Conservation (phyloP, 1,140 invertebrate species). For the Gonioctena quinquepunctata region DNA sequence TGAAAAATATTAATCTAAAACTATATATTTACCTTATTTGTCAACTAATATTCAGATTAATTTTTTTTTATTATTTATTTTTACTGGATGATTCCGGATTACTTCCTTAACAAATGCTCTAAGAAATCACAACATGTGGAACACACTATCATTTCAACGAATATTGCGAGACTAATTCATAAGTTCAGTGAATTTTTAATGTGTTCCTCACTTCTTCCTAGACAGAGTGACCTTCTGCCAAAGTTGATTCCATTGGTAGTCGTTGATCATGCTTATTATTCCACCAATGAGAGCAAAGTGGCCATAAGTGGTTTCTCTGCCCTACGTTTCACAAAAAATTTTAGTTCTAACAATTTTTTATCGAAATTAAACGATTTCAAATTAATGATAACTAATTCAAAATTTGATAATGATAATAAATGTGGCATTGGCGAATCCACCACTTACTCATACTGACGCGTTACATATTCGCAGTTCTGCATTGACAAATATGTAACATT, state of each 20-base stretch:
- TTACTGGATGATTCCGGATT: background rate
- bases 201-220: background rate
- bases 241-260: background rate
- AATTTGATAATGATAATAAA: no score
- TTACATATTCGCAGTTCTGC: no score
- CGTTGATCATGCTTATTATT: background rate
- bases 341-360: no score
- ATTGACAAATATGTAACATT: no score
- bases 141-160: background rate
- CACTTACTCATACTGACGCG: no score
- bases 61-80: background rate
- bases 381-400: no score
- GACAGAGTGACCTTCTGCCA: background rate
- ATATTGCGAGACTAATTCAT: background rate
- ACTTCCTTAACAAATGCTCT: background rate
- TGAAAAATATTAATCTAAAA: background rate
- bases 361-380: no score
- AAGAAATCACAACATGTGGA: background rate
- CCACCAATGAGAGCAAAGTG: background rate
- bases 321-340: no score
- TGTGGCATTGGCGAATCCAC: no score
- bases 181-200: background rate
- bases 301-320: background rate
- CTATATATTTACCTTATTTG: background rate
- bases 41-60: background rate